Base-by-base conservation (phyloP, 2,888 invertebrate genomes). In the Melanargia galathea region DNA sequence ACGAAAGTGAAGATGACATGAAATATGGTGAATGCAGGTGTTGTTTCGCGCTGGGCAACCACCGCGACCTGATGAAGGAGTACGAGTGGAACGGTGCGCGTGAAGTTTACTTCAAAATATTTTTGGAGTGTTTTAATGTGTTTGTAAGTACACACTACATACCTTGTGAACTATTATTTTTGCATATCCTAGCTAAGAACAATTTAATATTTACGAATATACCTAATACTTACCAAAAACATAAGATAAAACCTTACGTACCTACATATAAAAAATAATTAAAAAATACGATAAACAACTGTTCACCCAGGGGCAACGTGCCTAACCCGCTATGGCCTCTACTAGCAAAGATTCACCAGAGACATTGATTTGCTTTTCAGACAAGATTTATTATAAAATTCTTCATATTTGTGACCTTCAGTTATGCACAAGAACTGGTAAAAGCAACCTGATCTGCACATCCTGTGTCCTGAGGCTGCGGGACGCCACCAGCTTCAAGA, bases 41-140 rank as follows among this genome's bases (percentile, higher is more conserved):
- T 66, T 89, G 88, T 60, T 70, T 78, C 60, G 68, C 75, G 0
- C 76, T 75, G 40, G 88, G 89, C 1, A 65, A 79, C 26, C 87
- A 87, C 65, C 72, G 73, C 62, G 79, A 84, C 68, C 71, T 88
- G 13, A 74, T 75, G 71, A 78, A 75, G 33, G 85, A 83, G 71
- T 83, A 86, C 49, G 72, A 72, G 45, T 66, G 59, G 35, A 78
- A 83, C 16, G 84, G 84, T 3, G 70, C 67, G 3, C 71, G 78
- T 20, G 86, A 87, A 72, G 78, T 83, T 0, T 88, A 84, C 59
- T 75, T 75, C 26, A 83, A 86, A 63, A 76, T 83, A 16, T 81
- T 89, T 46, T 70, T 75, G 70, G 86, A 87, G 64, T 82, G 82
- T 40, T 86, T 83, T 49, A 88, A 86, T 75, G 76, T 88, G 72